phyloP scores from a whole-genome alignment of 2,888 invertebrate species.

The Entomobrya proxima region DNA sequence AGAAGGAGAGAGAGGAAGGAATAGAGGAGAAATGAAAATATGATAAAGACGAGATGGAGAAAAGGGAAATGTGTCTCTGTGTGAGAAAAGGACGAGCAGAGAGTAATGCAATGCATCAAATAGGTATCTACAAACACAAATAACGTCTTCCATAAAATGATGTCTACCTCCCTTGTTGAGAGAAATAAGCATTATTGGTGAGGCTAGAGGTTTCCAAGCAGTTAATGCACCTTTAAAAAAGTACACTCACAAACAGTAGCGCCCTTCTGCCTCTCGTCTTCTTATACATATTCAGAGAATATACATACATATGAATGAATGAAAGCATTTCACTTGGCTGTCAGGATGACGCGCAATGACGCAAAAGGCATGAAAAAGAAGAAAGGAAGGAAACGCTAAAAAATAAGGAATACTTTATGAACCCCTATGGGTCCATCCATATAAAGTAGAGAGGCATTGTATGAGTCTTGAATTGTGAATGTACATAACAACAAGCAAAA shows the following conservation, averaged over 20 bases:
- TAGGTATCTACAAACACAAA: conserved; percentile 34
- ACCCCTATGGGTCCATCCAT: conserved; percentile 18
- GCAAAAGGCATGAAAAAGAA: conserved; percentile 38
- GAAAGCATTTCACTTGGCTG: conserved; percentile 54
- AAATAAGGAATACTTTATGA: conserved; percentile 55
- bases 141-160: not conserved
- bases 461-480: conserved; percentile 15
- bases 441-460: not conserved
- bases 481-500: conserved; percentile 17
- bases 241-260: not conserved
- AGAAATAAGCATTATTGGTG: not conserved
- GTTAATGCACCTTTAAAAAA: conserved; percentile 24
- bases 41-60: conserved; percentile 39
- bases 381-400: conserved; percentile 61
- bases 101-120: conserved; percentile 59
- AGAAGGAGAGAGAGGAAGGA: not conserved
- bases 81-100: not conserved
- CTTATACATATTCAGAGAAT: conserved; percentile 57
- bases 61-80: conserved; percentile 37
- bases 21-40: conserved; percentile 13
- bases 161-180: conserved; percentile 27
- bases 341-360: conserved; percentile 58
- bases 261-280: conserved; percentile 4
- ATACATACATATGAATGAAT: conserved; percentile 58
- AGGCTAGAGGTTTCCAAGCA: not conserved